Base-by-base conservation (phyloP, 2,888 invertebrate species). In the Papilio protenor region DNA sequence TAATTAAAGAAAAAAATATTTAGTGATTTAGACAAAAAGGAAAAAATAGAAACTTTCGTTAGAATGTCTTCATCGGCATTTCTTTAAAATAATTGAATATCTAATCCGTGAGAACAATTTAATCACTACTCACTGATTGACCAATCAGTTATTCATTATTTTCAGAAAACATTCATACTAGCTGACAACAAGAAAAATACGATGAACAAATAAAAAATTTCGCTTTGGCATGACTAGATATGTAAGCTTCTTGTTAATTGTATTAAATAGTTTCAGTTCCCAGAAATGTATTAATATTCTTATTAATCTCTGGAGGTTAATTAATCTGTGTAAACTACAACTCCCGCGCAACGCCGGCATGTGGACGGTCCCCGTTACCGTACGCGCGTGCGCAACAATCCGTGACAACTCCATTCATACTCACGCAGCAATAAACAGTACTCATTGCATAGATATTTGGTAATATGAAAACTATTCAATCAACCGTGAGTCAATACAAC, bases 371-470 rank as follows among this genome's bases (percentile, higher is more conserved):
- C 81, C 85, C 83, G 84, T 84, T 64, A 64, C 59, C 52, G 52
- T 85, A 85, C 81, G 80, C 83, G 83, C 83, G 79, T 79, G 83
- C 83, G 83, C 85, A 84, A 78, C 83, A 82, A 83, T 73, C 83
- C 83, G 82, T 82, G 82, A 80, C 81, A 81, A 75, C 81, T 82
- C 81, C 85, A 86, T 86, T 85, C 86, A 85, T 85, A 83, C 83
- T 81, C 74, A 72, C 79, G 80, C 81, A 80, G 78, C 79, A 74
- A 79, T 72, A 79, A 80, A 70, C 77, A 47, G n/a, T 47, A 70
- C 49, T 70, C 70, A 81, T 79, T 49, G 64, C 73, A 70, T 66
- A 66, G 66, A 66, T 66, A 66, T 66, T 66, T 66, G 66, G 40
- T 33, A 40, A 66, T 40, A 66, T 66, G n/a, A 66, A 66, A 66